Conservation (phyloP, 2,113 vertebrate species). For the Sciurus niger region DNA sequence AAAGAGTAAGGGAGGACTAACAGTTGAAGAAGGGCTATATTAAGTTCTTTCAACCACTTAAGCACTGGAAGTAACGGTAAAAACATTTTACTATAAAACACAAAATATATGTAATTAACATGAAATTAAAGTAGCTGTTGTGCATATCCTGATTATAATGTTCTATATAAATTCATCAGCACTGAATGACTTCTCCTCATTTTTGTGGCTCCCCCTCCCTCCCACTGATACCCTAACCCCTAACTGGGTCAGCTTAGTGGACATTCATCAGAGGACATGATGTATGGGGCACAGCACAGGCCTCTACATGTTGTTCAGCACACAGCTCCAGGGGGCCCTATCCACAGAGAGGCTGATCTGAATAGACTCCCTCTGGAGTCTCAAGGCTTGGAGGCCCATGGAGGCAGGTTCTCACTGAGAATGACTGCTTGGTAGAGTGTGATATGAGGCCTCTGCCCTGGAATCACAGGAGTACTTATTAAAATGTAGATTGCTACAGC, state of each 20-base stretch:
- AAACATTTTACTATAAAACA: constrained; percentile 49
- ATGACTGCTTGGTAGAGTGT: not conserved
- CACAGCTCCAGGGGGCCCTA: not conserved
- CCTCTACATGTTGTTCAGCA: not conserved
- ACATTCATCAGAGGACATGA: not conserved
- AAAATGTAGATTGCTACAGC: not conserved
- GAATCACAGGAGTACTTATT: not conserved
- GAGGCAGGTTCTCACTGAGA: not conserved
- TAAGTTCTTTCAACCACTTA: not conserved
- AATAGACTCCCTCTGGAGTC: not conserved
- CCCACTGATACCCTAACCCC: not conserved
- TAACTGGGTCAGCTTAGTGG: not conserved
- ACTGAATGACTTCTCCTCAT: not conserved
- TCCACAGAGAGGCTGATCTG: not conserved
- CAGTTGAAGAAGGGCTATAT: not conserved
- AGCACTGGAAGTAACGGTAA: constrained; percentile 5
- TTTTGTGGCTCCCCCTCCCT: not conserved
- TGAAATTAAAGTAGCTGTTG: constrained; percentile 7
- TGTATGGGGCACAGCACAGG: fast-evolving
- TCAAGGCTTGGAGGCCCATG: too few species aligned
- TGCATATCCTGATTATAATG: not conserved
- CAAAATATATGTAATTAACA: not conserved
- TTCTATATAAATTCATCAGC: not conserved
- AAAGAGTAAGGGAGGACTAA: not conserved
- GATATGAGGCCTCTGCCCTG: not conserved